phyloP scores from a whole-genome alignment of 2,888 invertebrate species.

The Oligia latruncula region DNA sequence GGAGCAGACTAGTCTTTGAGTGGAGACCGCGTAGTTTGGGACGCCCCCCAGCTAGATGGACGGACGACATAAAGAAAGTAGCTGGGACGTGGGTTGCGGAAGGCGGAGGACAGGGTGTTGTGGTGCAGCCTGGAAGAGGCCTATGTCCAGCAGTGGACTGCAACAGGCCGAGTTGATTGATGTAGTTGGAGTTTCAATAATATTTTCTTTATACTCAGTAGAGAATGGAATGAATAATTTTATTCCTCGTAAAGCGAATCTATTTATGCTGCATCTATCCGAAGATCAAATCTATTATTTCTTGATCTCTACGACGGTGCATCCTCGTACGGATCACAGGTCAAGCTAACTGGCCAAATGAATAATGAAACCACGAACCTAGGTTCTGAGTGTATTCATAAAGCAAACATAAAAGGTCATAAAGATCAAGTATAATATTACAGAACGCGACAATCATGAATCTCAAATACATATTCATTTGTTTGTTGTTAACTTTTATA shows the following conservation, averaged over 20 bases:
- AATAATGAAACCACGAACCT: conserved; percentile 42
- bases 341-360: conserved; percentile 22
- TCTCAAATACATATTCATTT: conserved; percentile 57
- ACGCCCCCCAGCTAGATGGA: too few species aligned
- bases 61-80: too few species aligned
- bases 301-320: conserved; percentile 2
- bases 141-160: too few species aligned
- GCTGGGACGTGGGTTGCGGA: too few species aligned
- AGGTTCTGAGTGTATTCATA: conserved; percentile 24
- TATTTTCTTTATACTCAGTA: neutral
- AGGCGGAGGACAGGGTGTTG: too few species aligned
- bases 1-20: too few species aligned
- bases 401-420: conserved; percentile 50
- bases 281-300: neutral
- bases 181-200: conserved; percentile 10
- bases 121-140: too few species aligned
- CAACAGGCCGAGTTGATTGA: neutral
- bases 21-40: too few species aligned
- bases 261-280: neutral
- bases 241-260: neutral
- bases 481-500: conserved; percentile 41
- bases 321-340: conserved; percentile 11
- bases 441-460: conserved; percentile 49
- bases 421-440: conserved; percentile 58
- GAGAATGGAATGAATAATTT: conserved; percentile 6